A percentile compares a stretch with the other conserved stretches of the same genome.
Conservation (phyloP, 2,888 invertebrate species). For the Drosophila antonietae region DNA sequence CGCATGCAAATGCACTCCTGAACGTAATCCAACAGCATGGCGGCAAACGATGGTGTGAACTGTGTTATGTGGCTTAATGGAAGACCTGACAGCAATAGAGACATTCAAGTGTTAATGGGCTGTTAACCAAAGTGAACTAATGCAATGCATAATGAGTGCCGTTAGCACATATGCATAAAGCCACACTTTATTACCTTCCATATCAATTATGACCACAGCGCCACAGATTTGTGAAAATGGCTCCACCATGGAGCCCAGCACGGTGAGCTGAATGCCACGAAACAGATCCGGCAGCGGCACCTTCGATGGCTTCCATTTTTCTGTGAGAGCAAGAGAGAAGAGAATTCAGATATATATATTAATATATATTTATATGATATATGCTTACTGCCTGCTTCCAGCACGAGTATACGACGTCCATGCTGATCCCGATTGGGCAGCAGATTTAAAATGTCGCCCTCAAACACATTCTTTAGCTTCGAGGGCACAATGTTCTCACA, state of each 20-base stretch:
- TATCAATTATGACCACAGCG: slow-evolving; percentile 90
- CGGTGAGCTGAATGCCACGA: slow-evolving; percentile 88
- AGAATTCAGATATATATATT: not conserved
- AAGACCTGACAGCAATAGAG: slow-evolving; percentile 83
- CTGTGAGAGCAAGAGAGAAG: slow-evolving; percentile 76
- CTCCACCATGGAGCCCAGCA: slow-evolving; percentile 92
- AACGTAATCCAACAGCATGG: slow-evolving; percentile 89
- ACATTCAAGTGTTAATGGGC: not conserved
- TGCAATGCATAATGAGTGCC: slow-evolving; percentile 5
- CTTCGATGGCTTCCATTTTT: slow-evolving; percentile 91
- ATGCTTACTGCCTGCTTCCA: slow-evolving; percentile 89
- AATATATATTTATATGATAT: not conserved
- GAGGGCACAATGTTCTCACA: slow-evolving; percentile 88
- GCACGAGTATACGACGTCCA: slow-evolving; percentile 89
- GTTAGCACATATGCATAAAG: slow-evolving; percentile 1
- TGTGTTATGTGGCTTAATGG: slow-evolving; percentile 90
- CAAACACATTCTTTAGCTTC: slow-evolving; percentile 87
- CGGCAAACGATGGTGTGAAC: slow-evolving; percentile 91
- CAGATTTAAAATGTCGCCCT: slow-evolving; percentile 88
- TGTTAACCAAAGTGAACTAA: slow-evolving; percentile 8
- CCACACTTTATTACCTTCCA: slow-evolving; percentile 86
- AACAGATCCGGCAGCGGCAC: slow-evolving; percentile 89
- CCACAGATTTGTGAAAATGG: slow-evolving; percentile 92
- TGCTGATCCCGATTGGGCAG: slow-evolving; percentile 89
- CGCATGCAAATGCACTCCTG: slow-evolving; percentile 93